Base-by-base conservation (phyloP, 2,888 invertebrate species). In the Lepidochitona cinerea region DNA sequence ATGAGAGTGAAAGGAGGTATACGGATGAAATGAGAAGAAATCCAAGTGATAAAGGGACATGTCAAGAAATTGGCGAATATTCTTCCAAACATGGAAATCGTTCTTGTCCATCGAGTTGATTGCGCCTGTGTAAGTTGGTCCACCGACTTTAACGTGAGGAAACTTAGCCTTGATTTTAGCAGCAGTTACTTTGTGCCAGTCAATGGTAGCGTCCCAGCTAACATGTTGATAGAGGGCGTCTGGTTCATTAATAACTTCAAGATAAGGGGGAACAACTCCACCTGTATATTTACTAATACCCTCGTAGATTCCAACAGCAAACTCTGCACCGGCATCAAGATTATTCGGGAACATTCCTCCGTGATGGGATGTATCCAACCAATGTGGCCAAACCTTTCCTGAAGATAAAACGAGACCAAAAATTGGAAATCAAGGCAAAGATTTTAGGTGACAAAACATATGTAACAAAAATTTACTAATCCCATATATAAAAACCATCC, bases 241-340 rank as follows among this genome's bases (percentile, higher is more conserved):
- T 9, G 71, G 71, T 52, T 71, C 71, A 33, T 71, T 71, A 23
- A 71, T 71, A 1, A 71, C 71, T 36, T 71, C 71, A n/a, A 71
- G 52, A 26, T 71, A 71, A 7, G 23, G 35, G 18, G 71, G 71
- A 6, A 71, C 12, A 32, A 14, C 23, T 2, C 71, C 71, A 1
- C 32, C 12, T 0, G 71, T 32, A 12, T 52, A 37, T 37, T 64
- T 37, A 23, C 41, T 64, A n/a, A 71, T 37, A n/a, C 65, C 32
- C 6, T 37, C 32, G 12, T 65, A 32, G 26, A 59, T 29, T 23
- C 37, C 32, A 2, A 65, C 32, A 9, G 65, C 65, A 6, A 64
- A 32, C 29, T 59, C 59, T 59, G 59, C 33, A 49, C 37, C 29
- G 5, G 59, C 59, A 9, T 59, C 59, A 18, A 59, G 23, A 9